Evolutionary conservation across 2,113 vertebrate genomes (phyloP).

Genomic region (Gopherus evgoodei): DNA sequence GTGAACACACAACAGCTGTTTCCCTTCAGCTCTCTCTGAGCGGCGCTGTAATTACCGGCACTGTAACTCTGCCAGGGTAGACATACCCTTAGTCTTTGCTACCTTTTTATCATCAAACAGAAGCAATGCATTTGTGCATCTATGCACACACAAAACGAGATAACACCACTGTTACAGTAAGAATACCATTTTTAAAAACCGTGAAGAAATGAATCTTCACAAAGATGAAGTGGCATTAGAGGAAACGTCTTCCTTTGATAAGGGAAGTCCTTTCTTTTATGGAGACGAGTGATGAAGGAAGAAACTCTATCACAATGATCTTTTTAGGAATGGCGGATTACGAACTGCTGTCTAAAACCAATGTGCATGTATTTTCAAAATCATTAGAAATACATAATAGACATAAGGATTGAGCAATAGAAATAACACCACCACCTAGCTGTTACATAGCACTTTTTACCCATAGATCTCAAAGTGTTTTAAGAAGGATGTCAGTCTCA

Average conservation of each 20-base stretch:
- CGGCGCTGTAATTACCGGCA: no score
- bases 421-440: neutral
- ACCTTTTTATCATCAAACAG: neutral
- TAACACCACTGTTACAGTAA: neutral
- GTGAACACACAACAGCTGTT: no score
- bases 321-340: constrained; percentile 21
- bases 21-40: no score
- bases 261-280: constrained; percentile 11
- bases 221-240: neutral
- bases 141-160: neutral
- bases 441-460: neutral
- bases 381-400: neutral
- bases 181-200: neutral
- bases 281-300: neutral
- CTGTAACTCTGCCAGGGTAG: no score
- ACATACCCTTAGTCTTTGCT: neutral
- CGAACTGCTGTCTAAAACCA: neutral
- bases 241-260: neutral
- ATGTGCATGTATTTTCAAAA: neutral
- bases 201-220: neutral
- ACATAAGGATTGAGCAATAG: neutral
- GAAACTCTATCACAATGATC: neutral
- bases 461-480: neutral
- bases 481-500: neutral
- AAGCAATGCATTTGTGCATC: neutral